Conservation (phyloP, 2,888 invertebrate genomes). For the Adelphocoris suturalis region DNA sequence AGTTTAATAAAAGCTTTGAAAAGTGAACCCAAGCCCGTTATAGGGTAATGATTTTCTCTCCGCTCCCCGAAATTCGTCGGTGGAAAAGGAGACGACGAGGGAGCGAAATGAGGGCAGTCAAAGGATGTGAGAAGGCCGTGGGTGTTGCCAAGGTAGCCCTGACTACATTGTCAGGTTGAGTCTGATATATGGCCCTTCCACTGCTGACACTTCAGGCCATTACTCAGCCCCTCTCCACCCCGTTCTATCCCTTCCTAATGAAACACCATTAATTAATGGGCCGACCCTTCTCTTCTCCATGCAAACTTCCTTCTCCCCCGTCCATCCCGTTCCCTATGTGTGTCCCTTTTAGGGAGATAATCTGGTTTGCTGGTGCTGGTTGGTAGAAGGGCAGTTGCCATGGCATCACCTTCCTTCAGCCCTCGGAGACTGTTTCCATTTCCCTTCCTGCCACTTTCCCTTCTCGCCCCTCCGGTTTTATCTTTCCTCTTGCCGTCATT, state of each 20-base stretch:
- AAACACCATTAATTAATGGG: conserved; percentile 71
- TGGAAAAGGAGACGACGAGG: conserved; percentile 8
- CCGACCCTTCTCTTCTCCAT: conserved; percentile 53
- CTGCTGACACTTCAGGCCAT: conserved; percentile 67
- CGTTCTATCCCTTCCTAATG: conserved; percentile 62
- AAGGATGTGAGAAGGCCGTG: conserved; percentile 49
- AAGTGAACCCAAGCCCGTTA: too few species aligned
- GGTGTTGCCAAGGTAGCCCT: conserved; percentile 57
- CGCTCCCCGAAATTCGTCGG: not conserved
- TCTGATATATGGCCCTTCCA: conserved; percentile 68
- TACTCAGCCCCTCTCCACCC: conserved; percentile 48
- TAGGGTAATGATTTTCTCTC: not conserved
- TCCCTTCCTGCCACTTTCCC: conserved; percentile 21
- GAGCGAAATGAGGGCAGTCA: conserved; percentile 54
- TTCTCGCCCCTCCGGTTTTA: conserved; percentile 30
- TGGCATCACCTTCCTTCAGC: conserved; percentile 50
- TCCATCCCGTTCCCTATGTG: conserved; percentile 34
- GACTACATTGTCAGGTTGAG: conserved; percentile 71
- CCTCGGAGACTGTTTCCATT: conserved; percentile 66
- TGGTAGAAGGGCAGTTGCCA: conserved; percentile 45
- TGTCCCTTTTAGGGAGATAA: conserved; percentile 69
- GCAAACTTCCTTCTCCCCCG: not conserved
- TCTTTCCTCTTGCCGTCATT: conserved; percentile 40
- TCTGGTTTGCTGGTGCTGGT: conserved; percentile 64
- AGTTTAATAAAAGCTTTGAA: too few species aligned